Evolutionary conservation across 2,797 vertebrate species (phyloP).

Genomic region (Anableps anableps): DNA sequence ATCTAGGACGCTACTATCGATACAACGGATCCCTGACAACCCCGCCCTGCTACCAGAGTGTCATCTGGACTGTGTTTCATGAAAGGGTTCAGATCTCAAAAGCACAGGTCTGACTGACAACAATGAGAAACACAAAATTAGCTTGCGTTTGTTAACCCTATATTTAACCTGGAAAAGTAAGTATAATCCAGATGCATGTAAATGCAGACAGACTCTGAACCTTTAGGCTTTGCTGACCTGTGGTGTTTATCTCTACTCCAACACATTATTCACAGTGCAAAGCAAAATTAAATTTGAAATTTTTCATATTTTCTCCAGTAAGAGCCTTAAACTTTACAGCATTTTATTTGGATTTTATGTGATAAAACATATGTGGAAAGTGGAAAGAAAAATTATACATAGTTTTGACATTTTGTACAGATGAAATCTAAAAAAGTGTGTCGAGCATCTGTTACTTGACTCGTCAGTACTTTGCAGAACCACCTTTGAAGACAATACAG

Average conservation of each 20-base stretch:
- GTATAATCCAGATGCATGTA: neutral
- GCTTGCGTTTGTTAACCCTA: neutral
- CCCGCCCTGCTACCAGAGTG: constrained; percentile 90
- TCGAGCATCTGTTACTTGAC: neutral
- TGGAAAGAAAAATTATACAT: neutral
- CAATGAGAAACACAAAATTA: neutral
- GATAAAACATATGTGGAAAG: neutral
- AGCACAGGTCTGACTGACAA: constrained; percentile 81
- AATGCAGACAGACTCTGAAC: neutral
- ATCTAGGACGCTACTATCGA: constrained; percentile 86
- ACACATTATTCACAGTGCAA: neutral
- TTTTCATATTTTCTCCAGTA: neutral
- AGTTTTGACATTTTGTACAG: neutral
- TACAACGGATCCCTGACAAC: constrained; percentile 96
- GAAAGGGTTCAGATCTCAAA: constrained; percentile 86
- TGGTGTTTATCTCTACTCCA: neutral
- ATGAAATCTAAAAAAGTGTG: neutral
- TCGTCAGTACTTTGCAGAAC: neutral
- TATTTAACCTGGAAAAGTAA: neutral
- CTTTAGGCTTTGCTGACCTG: neutral
- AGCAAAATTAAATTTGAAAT: neutral
- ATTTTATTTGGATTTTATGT: neutral
- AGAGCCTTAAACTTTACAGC: no score
- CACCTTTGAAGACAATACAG: neutral
- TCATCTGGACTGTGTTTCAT: constrained; percentile 91